Percentiles rank a stretch among this genome's conserved stretches.
Evolutionary conservation across 2,888 invertebrate species (phyloP).

Genomic region (Choristoneura rosaceana): DNA sequence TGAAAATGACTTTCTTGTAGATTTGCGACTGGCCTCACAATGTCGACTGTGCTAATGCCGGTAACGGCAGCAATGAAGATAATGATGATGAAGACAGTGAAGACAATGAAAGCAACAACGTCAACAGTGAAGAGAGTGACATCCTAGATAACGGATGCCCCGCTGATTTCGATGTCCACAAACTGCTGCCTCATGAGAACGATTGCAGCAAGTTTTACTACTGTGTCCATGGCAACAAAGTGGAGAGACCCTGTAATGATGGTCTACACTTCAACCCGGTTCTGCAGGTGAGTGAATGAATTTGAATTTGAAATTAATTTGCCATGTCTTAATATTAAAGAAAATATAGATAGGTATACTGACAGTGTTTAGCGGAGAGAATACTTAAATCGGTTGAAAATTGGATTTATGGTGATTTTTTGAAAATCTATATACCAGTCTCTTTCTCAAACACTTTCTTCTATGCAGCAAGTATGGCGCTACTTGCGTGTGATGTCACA

Average conservation of each 20-base stretch:
- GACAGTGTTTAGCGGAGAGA: too few species aligned
- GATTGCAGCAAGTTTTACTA: slow-evolving; percentile 40
- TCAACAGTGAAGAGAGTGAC: neutral
- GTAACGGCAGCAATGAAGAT: slow-evolving; percentile 10
- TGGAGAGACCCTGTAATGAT: slow-evolving; percentile 22
- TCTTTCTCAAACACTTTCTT: too few species aligned
- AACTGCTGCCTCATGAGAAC: slow-evolving; percentile 42
- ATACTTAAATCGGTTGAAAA: too few species aligned
- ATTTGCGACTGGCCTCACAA: slow-evolving; percentile 46
- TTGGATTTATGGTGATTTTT: too few species aligned
- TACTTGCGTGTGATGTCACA: too few species aligned
- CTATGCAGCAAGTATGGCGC: too few species aligned
- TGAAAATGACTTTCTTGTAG: neutral
- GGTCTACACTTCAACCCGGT: slow-evolving; percentile 34
- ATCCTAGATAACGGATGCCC: slow-evolving; percentile 39
- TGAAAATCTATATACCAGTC: too few species aligned
- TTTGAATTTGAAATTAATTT: neutral
- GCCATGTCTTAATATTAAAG: too few species aligned
- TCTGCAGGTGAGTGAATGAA: neutral
- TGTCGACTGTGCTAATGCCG: slow-evolving; percentile 45
- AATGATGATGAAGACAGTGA: neutral
- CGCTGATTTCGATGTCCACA: slow-evolving; percentile 30
- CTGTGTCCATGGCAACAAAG: slow-evolving; percentile 31
- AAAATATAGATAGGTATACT: too few species aligned
- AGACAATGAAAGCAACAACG: neutral